These are phyloP conservation scores for Anoncus sp. DNA, from an alignment of 2,888 invertebrate species.

Conservation along the genomic window DNA sequence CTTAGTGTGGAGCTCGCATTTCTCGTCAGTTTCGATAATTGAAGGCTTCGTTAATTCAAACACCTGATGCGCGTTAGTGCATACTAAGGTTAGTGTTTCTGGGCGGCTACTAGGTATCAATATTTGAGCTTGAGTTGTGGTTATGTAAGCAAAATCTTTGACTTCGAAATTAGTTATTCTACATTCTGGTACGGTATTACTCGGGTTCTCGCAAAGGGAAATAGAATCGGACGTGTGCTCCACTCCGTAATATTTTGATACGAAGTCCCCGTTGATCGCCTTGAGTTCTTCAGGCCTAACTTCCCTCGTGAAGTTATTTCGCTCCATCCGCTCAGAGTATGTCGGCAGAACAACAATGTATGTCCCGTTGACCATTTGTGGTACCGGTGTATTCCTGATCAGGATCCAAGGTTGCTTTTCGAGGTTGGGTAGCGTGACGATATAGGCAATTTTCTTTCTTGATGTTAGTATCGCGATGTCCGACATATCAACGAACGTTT, in stretches of 20 bases:
- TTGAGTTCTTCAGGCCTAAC: constrained; percentile 5
- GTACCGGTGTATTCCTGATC: too few relatives aligned
- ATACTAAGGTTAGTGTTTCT: constrained; percentile 2
- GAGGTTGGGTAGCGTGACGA: constrained; percentile 19
- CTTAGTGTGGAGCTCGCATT: too few relatives aligned
- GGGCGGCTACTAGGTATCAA: constrained; percentile 10
- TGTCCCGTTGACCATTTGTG: too few relatives aligned
- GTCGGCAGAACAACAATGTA: too few relatives aligned
- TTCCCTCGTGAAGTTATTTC: constrained; percentile 28
- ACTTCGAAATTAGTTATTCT: constrained; percentile 16
- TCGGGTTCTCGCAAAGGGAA: constrained; percentile 13
- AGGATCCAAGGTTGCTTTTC: too few relatives aligned
- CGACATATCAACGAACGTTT: constrained; percentile 32
- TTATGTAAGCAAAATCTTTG: too few relatives aligned
- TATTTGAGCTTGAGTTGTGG: constrained; percentile 12
- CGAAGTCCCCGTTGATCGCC: constrained; percentile 9
- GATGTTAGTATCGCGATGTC: too few relatives aligned
- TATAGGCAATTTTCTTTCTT: too few relatives aligned
- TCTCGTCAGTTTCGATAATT: too few relatives aligned
- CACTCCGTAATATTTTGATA: too few relatives aligned
- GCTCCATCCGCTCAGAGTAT: constrained; percentile 24
- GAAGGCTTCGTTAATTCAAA: constrained; percentile 23
- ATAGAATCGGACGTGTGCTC: constrained; percentile 18
- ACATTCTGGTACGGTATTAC: neutral
- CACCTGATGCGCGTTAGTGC: neutral